These are phyloP conservation scores for Polypterus bichir DNA, from an alignment of 2,113 vertebrate species.

Conservation along the genomic window DNA sequence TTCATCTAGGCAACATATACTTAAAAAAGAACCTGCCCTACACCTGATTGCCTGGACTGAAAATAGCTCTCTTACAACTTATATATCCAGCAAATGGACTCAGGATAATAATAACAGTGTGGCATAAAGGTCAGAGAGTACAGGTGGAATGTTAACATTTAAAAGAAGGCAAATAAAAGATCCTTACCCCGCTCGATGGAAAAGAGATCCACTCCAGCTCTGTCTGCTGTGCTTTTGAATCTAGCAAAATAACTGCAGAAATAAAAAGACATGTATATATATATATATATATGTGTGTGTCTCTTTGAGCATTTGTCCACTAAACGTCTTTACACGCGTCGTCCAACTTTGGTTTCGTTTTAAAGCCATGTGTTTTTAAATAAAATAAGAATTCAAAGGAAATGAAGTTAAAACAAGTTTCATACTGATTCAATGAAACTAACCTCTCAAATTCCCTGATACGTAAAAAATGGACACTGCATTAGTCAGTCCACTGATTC, in stretches of 20 bases:
- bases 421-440: too few species aligned
- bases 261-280: not conserved
- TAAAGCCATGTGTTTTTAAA: too few species aligned
- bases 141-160: not conserved
- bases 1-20: not conserved
- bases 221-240: constrained; percentile 98
- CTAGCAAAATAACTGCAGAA: constrained; percentile 83
- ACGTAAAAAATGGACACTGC: too few species aligned
- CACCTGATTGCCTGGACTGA: not conserved
- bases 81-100: not conserved
- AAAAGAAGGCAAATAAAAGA: constrained; percentile 3
- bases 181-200: constrained; percentile 90
- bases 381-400: too few species aligned
- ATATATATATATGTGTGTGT: too few species aligned
- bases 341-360: too few species aligned
- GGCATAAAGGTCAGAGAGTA: not conserved
- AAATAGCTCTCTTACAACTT: not conserved
- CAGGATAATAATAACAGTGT: not conserved
- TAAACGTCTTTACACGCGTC: too few species aligned
- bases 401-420: too few species aligned
- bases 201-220: constrained; percentile 98
- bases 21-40: not conserved
- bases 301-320: too few species aligned
- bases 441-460: too few species aligned
- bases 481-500: too few species aligned